Conservation (phyloP, 2,797 vertebrate species). For the Neosilurus mollespiculum region DNA sequence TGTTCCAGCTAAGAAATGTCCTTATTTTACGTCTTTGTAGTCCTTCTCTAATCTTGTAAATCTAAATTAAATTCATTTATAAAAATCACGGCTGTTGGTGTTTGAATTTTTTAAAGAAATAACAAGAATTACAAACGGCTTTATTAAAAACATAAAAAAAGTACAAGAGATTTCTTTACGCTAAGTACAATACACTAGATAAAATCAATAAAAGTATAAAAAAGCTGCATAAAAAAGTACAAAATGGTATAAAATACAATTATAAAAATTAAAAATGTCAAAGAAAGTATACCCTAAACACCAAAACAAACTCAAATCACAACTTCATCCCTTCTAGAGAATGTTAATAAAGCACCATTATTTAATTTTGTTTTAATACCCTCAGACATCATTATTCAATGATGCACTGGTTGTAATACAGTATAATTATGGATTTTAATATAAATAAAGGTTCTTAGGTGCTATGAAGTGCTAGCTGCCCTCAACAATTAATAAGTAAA, state of each 20-base stretch:
- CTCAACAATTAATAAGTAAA: background rate
- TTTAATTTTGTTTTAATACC: too few relatives aligned
- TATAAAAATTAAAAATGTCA: too few relatives aligned
- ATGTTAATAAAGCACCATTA: too few relatives aligned
- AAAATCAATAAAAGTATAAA: background rate
- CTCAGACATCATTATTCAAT: too few relatives aligned
- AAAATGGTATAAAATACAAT: background rate
- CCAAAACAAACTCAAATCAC: too few relatives aligned
- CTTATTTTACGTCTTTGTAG: slow-evolving; percentile 46
- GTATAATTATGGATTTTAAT: background rate
- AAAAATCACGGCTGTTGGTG: slow-evolving; percentile 12
- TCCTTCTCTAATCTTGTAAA: slow-evolving; percentile 50
- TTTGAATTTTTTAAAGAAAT: background rate
- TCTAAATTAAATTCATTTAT: slow-evolving; percentile 50
- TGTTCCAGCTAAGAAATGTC: slow-evolving; percentile 13
- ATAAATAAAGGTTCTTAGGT: background rate
- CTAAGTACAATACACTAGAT: background rate
- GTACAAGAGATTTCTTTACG: too few relatives aligned
- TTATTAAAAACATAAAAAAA: too few relatives aligned
- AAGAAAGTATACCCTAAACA: too few relatives aligned
- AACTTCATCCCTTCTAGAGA: too few relatives aligned
- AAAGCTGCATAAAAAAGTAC: too few relatives aligned
- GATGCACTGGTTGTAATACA: too few relatives aligned
- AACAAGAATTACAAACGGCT: too few relatives aligned
- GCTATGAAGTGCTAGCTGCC: background rate